Conservation (phyloP, 2,113 vertebrate species). For the Charina bottae region DNA sequence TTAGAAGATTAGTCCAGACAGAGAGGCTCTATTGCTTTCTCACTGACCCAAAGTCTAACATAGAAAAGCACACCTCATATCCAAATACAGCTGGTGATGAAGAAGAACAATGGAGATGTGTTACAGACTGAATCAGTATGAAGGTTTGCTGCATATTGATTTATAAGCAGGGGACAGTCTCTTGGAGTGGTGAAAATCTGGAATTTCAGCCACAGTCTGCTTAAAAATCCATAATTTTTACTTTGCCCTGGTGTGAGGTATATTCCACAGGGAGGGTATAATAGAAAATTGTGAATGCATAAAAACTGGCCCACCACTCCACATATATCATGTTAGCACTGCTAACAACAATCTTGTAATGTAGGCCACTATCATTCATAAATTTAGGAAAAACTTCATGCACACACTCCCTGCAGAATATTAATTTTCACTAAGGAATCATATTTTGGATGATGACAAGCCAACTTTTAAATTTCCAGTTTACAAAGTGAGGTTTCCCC, state of each 20-base stretch:
- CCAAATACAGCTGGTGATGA: background rate
- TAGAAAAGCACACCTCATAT: background rate
- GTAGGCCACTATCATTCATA: background rate
- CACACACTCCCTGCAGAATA: background rate
- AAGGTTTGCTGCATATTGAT: background rate
- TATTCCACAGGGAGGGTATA: no score
- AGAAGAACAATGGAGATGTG: background rate
- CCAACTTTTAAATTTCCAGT: background rate
- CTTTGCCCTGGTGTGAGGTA: background rate
- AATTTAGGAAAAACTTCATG: background rate
- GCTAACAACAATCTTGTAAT: background rate
- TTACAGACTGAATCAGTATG: background rate
- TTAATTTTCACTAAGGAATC: background rate
- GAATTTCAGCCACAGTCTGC: background rate
- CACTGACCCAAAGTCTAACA: background rate
- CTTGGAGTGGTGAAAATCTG: background rate
- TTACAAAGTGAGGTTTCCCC: slow-evolving; percentile 3
- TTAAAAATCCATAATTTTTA: background rate
- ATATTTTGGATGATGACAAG: background rate
- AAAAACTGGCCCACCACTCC: background rate
- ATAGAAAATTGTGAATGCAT: background rate
- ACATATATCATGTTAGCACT: background rate
- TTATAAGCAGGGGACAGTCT: background rate
- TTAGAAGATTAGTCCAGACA: background rate
- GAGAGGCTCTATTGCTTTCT: background rate